Evolutionary conservation across 2,888 invertebrate genomes (phyloP).

Genomic region (Leucozona laternaria): DNA sequence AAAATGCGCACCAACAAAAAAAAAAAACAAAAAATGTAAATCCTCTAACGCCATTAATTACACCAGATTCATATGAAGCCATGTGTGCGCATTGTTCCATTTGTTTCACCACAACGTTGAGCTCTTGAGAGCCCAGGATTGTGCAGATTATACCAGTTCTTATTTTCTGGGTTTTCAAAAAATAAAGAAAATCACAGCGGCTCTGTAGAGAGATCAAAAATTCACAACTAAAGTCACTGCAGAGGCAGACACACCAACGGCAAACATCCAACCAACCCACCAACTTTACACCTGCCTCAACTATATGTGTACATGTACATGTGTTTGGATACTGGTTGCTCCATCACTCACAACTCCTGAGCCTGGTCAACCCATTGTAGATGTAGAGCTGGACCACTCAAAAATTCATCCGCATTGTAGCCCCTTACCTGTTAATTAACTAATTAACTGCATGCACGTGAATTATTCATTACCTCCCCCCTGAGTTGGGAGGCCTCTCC

Average conservation of each 20-base stretch:
- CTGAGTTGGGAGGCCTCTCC: constrained; percentile 21
- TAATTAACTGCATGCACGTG: constrained; percentile 75
- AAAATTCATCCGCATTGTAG: constrained; percentile 74
- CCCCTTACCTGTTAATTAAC: constrained; percentile 75
- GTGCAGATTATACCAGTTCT: constrained; percentile 36
- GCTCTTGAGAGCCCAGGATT: constrained; percentile 24
- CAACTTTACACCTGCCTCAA: constrained; percentile 18
- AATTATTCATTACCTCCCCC: constrained; percentile 67
- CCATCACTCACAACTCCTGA: constrained; percentile 12
- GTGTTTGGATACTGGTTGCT: no score
- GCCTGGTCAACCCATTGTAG: constrained; percentile 36
- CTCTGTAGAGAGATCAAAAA: constrained; percentile 53
- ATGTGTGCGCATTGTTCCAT: constrained; percentile 21
- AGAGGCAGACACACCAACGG: constrained; percentile 21
- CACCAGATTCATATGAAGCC: constrained; percentile 49
- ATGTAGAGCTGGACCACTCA: constrained; percentile 56
- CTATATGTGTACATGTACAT: no score
- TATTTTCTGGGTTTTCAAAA: not conserved
- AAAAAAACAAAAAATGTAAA: not conserved
- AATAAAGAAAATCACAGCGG: constrained; percentile 11
- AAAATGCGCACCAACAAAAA: not conserved
- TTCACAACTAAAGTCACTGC: constrained; percentile 44
- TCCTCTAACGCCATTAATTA: constrained; percentile 56
- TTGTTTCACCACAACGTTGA: constrained; percentile 28
- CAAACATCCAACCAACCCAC: not conserved